These are phyloP conservation scores for Gavia stellata DNA, from an alignment of 2,113 vertebrate species.

Conservation along the genomic window DNA sequence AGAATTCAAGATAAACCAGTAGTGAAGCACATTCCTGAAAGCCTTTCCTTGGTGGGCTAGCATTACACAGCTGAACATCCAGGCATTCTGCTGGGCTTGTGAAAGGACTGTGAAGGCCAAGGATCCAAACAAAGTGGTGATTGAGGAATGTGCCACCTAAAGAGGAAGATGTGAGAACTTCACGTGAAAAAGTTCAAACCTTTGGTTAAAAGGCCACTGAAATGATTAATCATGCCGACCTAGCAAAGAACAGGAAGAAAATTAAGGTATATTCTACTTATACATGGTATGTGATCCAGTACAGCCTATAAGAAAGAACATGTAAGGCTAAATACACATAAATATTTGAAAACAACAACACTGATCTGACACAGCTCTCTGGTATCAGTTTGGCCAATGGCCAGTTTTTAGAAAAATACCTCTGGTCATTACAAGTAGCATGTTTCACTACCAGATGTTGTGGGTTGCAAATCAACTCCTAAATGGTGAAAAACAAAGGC, in stretches of 20 bases:
- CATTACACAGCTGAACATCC: background rate
- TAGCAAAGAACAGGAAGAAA: background rate
- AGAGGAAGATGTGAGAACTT: background rate
- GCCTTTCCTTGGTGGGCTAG: background rate
- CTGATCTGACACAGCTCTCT: background rate
- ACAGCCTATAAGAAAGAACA: background rate
- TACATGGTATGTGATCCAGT: background rate
- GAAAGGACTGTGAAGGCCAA: background rate
- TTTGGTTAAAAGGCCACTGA: background rate
- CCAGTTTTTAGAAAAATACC: background rate
- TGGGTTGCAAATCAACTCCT: background rate
- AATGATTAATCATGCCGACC: background rate
- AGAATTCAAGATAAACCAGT: background rate
- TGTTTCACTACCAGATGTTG: background rate
- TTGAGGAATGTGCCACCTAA: background rate
- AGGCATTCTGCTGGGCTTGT: background rate
- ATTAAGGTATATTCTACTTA: background rate
- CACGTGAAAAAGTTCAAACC: background rate
- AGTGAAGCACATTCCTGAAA: background rate
- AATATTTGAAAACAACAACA: background rate
- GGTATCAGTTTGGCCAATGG: background rate
- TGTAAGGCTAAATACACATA: background rate
- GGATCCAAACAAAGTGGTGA: background rate
- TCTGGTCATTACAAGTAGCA: background rate
- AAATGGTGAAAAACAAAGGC: background rate